Percentiles rank a stretch among this genome's conserved stretches.
Conservation (phyloP, 2,113 vertebrate genomes). For the Phoenicopterus ruber region DNA sequence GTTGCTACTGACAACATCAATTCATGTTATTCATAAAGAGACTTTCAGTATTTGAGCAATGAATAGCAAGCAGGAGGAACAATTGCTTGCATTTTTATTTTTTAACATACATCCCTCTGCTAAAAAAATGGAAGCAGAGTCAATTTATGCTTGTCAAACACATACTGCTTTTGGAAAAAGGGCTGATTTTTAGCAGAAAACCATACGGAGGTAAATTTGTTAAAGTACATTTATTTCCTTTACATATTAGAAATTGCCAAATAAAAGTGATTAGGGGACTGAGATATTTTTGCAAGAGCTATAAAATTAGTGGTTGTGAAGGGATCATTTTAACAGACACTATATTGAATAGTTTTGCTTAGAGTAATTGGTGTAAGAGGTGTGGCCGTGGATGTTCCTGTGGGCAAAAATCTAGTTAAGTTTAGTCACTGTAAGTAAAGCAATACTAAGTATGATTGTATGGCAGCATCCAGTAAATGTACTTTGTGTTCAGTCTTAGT, state of each 20-base stretch:
- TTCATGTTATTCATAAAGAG: conserved; percentile 60
- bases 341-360: not conserved
- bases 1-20: conserved; percentile 61
- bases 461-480: not conserved
- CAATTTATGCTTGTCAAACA: not conserved
- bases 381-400: not conserved
- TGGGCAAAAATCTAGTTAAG: not conserved
- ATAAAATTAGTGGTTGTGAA: not conserved
- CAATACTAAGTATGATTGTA: not conserved
- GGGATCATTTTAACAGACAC: not conserved
- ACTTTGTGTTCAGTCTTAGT: not conserved
- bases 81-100: conserved; percentile 24
- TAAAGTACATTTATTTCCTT: not conserved
- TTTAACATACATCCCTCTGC: not conserved
- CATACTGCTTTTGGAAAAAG: not conserved
- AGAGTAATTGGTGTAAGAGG: not conserved
- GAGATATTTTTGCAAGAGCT: not conserved
- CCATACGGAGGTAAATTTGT: not conserved
- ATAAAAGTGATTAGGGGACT: not conserved
- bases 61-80: conserved; percentile 32
- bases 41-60: conserved; percentile 30
- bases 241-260: not conserved
- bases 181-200: not conserved
- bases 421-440: not conserved
- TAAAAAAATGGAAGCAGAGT: conserved; percentile 1